Conservation (phyloP, 23 tunicate species). For the Diplosoma virens region DNA sequence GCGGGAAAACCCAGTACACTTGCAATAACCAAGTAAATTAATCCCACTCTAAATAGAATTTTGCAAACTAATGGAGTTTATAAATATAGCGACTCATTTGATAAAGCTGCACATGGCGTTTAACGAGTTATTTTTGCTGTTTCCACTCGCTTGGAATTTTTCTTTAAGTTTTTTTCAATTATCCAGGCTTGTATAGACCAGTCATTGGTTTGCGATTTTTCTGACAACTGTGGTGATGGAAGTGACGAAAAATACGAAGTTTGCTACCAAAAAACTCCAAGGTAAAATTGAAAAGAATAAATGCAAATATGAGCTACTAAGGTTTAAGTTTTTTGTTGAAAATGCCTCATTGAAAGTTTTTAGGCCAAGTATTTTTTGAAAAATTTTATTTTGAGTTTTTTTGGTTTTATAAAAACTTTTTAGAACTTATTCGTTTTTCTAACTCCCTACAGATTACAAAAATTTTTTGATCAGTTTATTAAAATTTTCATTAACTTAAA, state of each 20-base stretch:
- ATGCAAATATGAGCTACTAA: no score
- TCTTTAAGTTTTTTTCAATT: not conserved
- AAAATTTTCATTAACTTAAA: not conserved
- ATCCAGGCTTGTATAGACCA: slow-evolving; percentile 61
- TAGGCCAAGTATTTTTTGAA: not conserved
- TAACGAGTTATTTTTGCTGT: no score
- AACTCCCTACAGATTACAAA: not conserved
- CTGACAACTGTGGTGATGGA: slow-evolving; percentile 84
- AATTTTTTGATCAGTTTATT: no score
- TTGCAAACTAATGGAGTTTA: no score
- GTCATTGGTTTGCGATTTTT: slow-evolving; percentile 50
- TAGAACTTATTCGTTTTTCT: not conserved
- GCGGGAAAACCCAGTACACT: slow-evolving; percentile 44
- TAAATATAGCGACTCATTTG: no score
- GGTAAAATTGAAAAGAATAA: no score
- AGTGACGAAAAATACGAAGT: slow-evolving; percentile 59
- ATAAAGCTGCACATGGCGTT: no score
- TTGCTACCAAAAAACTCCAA: slow-evolving; percentile 76
- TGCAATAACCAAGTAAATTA: slow-evolving; percentile 83
- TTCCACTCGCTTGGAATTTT: not conserved
- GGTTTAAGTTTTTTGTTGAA: not conserved
- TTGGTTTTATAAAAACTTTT: not conserved
- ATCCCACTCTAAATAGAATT: no score
- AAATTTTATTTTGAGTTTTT: not conserved
- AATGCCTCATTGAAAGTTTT: not conserved